These are phyloP conservation scores for Brotogeris chrysoptera DNA, from an alignment of 2,797 vertebrate species.

Conservation along the genomic window DNA sequence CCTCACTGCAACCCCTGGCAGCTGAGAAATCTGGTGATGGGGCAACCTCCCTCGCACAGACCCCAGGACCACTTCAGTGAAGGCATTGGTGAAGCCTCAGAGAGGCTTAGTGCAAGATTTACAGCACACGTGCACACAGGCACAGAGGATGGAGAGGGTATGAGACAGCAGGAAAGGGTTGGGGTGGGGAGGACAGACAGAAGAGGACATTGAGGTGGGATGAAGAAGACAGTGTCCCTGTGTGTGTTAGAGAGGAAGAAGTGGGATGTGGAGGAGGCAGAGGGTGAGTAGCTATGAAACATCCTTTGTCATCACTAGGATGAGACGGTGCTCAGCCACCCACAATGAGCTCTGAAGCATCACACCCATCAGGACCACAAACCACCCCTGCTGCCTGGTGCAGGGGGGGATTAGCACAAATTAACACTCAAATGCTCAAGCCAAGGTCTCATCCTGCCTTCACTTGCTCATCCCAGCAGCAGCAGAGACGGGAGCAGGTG, in stretches of 20 bases:
- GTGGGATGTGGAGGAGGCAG: neutral
- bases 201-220: neutral
- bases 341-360: neutral
- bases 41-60: neutral
- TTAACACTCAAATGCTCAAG: neutral
- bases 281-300: neutral
- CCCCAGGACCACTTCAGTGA: neutral
- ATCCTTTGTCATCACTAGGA: neutral
- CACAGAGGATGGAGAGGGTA: neutral
- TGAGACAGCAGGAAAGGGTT: neutral
- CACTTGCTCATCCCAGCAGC: neutral
- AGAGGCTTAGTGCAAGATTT: slow-evolving; percentile 15
- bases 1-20: accelerated
- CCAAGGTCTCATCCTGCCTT: neutral
- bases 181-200: accelerated
- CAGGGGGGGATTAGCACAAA: neutral
- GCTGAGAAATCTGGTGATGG: accelerated
- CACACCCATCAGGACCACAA: neutral
- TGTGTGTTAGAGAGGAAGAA: neutral
- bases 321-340: neutral
- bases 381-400: accelerated
- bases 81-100: slow-evolving; percentile 34
- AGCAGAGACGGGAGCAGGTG: neutral
- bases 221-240: neutral
- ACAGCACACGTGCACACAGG: neutral